Base-by-base conservation (phyloP, 2,888 invertebrate genomes). In the Lepidochitona cinerea region DNA sequence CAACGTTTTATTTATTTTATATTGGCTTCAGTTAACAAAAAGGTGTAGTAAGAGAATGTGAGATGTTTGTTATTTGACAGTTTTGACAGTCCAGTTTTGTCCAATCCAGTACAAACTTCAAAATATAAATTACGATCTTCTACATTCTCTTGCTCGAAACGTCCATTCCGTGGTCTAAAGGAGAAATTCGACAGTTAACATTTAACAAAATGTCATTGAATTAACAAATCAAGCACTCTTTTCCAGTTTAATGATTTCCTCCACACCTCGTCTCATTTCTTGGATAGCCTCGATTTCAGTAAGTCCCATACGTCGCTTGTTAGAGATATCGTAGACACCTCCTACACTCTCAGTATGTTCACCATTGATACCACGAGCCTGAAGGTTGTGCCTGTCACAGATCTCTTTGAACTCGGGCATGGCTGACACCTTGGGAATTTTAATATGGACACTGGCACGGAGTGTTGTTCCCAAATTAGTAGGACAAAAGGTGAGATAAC, bases 371-470 rank as follows among this genome's bases (percentile, higher is more conserved):
- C 90, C 91, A 23, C 94, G 92, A 79, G 95, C 93, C 84, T 94
- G 93, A 12, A 97, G 90, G 2, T 96, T 95, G 77, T 96, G 92
- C 79, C 95, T 94, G 4, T 94, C 93, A 89, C 96, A 96, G 71
- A 96, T 91, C 85, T 95, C 94, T 79, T 94, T 94, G 85, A 97
- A 92, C 86, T 96, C 94, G 0, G 95, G 94, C 4, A 93, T 91
- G 86, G 94, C 95, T 75, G 95, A 93, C 18, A 97, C 91, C 64
- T 85, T 84, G 1, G 96, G 95, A 84, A 98, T 93, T 83, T 94
- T 94, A 12, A 96, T 92, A 94, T 98, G 98, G 89, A 99, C 98
- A 72, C 97, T 97, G 73, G 98, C 98, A 86, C 98, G 96, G 85
- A 99, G 96, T 75, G 96, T 95, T 68, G 96, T 95, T 26, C 98